Base-by-base conservation (phyloP, 2,113 vertebrate genomes). In the Sarotherodon lohbergeri region DNA sequence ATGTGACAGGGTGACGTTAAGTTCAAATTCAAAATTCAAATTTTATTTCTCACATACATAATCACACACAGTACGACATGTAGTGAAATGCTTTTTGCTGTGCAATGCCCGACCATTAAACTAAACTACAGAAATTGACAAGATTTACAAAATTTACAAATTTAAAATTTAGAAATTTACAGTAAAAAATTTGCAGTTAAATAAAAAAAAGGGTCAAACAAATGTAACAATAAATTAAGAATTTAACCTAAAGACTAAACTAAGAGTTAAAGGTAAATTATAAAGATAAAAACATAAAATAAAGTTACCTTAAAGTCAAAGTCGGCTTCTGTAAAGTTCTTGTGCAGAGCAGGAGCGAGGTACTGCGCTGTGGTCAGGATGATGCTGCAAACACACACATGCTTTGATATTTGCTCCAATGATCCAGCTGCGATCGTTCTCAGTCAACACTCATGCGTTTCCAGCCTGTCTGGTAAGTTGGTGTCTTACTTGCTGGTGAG, bases 301-400 rank as follows among this genome's bases (percentile, higher is more conserved):
- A 6, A 13, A 0, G 46, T 93, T 66, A 99, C 99, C 97, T 99
- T 99, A 88, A 99, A 99, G 95, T 99, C 99, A 88, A 99, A 99
- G 90, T 99, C 98, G 1, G 97, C 96, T 17, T 99, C 98, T 1
- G 97, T 98, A 86, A 99, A 99, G 95, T 98, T 99, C 96, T 99
- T 99, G 95, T 99, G 98, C 89, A 99, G 96, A 9, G 98, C 98
- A 59, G 98, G 97, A 13, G 97, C 98, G 61, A 99, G 96, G 86
- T 97, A 98, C 93, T 99, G 98, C 73, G 97, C 97, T 2, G 99
- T 99, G 81, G 98, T 99, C 87, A 99, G 97, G 90, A 99, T 99
- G 94, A 99, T 98, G 92, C 99, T 99, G 96, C 48, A 57, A 6
- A 76, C 71, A 78, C 68, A 73, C 83, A 90, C 17, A 86, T 4